Evolutionary conservation across 2,113 vertebrate species (phyloP).

Genomic region (Formicarius rufipectus): DNA sequence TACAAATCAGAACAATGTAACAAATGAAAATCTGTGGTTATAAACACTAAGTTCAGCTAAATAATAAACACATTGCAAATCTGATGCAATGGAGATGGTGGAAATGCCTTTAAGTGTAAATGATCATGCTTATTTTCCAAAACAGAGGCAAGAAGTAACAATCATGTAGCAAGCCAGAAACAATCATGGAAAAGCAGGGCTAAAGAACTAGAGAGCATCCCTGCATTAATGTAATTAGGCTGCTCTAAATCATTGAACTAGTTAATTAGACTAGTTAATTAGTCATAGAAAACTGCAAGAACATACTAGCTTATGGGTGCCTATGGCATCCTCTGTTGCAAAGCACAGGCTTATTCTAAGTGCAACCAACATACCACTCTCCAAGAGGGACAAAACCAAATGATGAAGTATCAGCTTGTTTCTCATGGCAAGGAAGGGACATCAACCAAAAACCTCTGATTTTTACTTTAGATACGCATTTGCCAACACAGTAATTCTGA

Average conservation of each 20-base stretch:
- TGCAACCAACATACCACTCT: slow-evolving; percentile 35
- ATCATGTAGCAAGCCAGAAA: background rate
- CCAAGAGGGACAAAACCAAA: slow-evolving; percentile 32
- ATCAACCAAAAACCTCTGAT: slow-evolving; percentile 15
- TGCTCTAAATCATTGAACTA: background rate
- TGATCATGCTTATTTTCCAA: background rate
- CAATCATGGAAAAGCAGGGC: background rate
- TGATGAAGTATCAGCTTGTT: background rate
- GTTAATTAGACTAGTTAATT: background rate
- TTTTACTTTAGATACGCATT: slow-evolving; percentile 1
- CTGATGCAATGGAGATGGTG: background rate
- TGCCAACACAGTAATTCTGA: slow-evolving; percentile 7
- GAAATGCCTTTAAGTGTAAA: background rate
- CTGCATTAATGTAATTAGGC: background rate
- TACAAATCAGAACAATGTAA: background rate
- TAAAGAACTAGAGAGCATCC: background rate
- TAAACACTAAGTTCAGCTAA: background rate
- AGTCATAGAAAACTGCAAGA: background rate
- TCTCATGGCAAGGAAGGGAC: slow-evolving; percentile 13
- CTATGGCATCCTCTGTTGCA: background rate
- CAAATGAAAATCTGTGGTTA: background rate
- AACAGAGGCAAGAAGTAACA: background rate
- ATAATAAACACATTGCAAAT: background rate
- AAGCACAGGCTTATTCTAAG: background rate
- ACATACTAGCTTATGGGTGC: background rate